phyloP scores from a whole-genome alignment of 2,797 vertebrate genomes.

The Myiotriccus ornatus region DNA sequence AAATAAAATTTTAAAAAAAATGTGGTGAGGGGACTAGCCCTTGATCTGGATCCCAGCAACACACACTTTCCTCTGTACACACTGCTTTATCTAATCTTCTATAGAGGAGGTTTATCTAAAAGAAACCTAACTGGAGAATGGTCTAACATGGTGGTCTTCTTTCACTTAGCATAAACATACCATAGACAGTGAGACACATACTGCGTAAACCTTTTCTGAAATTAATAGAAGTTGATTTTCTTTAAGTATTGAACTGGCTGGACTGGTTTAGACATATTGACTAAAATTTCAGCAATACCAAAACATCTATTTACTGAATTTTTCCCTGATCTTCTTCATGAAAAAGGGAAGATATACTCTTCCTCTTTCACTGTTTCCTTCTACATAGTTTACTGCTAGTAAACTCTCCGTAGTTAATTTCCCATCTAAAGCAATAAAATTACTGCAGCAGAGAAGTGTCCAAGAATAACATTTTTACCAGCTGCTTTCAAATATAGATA shows the following conservation, averaged over 20 bases:
- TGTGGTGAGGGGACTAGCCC: not conserved
- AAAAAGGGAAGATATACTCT: not conserved
- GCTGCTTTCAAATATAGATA: conserved; percentile 50
- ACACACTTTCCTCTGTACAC: not conserved
- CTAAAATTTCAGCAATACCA: not conserved
- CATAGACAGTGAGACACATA: not conserved
- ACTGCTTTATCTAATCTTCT: not conserved
- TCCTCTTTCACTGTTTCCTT: not conserved
- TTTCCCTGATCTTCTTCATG: not conserved
- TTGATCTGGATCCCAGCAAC: not conserved
- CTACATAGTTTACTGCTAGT: not conserved
- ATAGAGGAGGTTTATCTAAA: not conserved
- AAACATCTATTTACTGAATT: not conserved
- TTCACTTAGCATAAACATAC: not conserved
- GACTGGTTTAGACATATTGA: not conserved
- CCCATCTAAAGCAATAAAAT: not conserved
- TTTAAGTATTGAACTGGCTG: not conserved
- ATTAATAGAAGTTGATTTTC: not conserved
- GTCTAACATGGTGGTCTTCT: not conserved
- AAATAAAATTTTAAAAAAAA: not conserved
- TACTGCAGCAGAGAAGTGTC: conserved; percentile 14
- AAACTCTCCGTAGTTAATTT: not conserved
- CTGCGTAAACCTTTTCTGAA: not conserved
- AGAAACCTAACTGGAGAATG: not conserved
- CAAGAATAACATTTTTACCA: conserved; percentile 41